A percentile compares a stretch with the other conserved stretches of the same genome.
These are phyloP conservation scores for Oligia latruncula DNA, from an alignment of 2,888 invertebrate species.

Conservation along the genomic window DNA sequence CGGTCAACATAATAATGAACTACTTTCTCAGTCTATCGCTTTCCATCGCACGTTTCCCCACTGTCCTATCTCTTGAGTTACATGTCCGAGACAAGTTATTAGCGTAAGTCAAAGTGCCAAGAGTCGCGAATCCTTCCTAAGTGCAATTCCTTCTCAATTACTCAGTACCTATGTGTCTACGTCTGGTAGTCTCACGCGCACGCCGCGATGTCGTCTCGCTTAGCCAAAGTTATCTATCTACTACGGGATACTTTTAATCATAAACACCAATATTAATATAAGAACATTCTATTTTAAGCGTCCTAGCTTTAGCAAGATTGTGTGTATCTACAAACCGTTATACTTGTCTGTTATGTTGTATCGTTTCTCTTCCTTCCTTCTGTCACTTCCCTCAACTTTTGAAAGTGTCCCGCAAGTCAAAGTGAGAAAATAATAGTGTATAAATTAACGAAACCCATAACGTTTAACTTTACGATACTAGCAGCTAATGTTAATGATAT, in stretches of 20 bases:
- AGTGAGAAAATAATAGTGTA: conserved; percentile 79
- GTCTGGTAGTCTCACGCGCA: conserved; percentile 62
- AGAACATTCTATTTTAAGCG: conserved; percentile 45
- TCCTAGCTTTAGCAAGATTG: conserved; percentile 58
- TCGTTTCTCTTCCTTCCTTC: conserved; percentile 42
- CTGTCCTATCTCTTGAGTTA: conserved; percentile 59
- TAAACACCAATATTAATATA: conserved; percentile 57
- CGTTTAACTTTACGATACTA: conserved; percentile 66
- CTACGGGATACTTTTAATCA: conserved; percentile 75
- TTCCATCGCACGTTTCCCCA: conserved; percentile 44
- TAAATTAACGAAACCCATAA: conserved; percentile 73
- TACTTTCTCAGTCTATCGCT: conserved; percentile 43
- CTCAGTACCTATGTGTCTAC: conserved; percentile 72
- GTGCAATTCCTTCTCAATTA: conserved; percentile 87
- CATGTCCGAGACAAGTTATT: conserved; percentile 71
- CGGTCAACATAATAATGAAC: conserved; percentile 17
- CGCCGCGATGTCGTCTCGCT: conserved; percentile 71
- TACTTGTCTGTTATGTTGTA: conserved; percentile 48
- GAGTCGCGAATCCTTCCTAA: conserved; percentile 83
- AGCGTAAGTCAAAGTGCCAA: conserved; percentile 89
- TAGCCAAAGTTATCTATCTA: conserved; percentile 71
- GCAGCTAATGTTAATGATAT: conserved; percentile 77
- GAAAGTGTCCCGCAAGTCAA: conserved; percentile 78
- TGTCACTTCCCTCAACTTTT: conserved; percentile 56
- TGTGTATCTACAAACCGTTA: conserved; percentile 55